These are phyloP conservation scores for Oreonectes daqikongensis DNA, from an alignment of 2,797 vertebrate genomes.

Conservation along the genomic window DNA sequence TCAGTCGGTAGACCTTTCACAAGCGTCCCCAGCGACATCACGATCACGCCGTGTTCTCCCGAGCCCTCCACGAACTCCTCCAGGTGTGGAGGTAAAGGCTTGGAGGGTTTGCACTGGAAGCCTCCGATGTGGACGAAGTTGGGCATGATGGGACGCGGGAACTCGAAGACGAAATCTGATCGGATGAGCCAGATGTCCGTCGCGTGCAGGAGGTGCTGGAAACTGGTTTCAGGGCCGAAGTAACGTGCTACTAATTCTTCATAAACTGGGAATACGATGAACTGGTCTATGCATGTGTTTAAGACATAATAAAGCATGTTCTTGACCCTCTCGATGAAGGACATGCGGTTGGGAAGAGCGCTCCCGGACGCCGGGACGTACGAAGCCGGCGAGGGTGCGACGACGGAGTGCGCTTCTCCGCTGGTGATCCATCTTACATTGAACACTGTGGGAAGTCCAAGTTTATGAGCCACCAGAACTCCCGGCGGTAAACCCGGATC, in stretches of 20 bases:
- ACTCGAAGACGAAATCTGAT: constrained; percentile 79
- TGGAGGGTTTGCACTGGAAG: constrained; percentile 74
- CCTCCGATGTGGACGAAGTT: constrained; percentile 78
- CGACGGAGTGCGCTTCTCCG: constrained; percentile 70
- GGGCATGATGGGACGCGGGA: constrained; percentile 79
- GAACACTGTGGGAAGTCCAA: constrained; percentile 70
- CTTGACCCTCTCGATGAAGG: constrained; percentile 64
- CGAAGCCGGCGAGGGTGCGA: constrained; percentile 73
- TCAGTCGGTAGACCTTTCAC: constrained; percentile 69
- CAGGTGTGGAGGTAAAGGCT: constrained; percentile 70
- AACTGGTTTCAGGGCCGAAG: constrained; percentile 69
- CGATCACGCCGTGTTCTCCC: constrained; percentile 75
- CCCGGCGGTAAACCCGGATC: constrained; percentile 72
- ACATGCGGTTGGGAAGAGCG: constrained; percentile 64
- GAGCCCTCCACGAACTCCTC: constrained; percentile 76
- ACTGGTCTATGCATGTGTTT: constrained; percentile 61
- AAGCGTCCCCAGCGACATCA: constrained; percentile 78
- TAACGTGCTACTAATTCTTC: constrained; percentile 64
- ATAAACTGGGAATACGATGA: constrained; percentile 64
- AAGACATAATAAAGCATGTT: constrained; percentile 65
- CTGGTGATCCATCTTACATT: constrained; percentile 73
- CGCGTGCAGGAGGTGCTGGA: constrained; percentile 71
- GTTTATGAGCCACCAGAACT: constrained; percentile 72
- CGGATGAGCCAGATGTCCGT: constrained; percentile 79
- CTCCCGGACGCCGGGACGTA: constrained; percentile 69